Evolutionary conservation across 2,797 vertebrate genomes (phyloP).

Genomic region (Galagoides demidoff): DNA sequence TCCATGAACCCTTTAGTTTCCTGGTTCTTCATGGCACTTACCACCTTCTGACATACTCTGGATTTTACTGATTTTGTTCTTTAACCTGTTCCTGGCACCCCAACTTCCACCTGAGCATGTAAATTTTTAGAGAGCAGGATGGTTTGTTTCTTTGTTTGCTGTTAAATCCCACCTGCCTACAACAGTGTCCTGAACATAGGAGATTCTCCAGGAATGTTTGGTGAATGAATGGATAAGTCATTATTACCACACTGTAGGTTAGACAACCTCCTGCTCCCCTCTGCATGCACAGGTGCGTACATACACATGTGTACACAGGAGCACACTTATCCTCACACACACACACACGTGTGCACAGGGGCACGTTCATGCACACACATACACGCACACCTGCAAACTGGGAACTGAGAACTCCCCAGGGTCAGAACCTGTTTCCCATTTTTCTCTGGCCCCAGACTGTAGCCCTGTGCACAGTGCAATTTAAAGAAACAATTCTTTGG

Average conservation of each 20-base stretch:
- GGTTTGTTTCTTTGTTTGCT: not conserved
- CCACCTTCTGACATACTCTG: not conserved
- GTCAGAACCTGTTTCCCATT: not conserved
- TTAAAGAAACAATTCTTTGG: not conserved
- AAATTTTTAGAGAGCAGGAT: not conserved
- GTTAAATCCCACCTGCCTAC: not conserved
- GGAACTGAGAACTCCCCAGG: not conserved
- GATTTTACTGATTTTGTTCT: not conserved
- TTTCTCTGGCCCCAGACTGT: not conserved
- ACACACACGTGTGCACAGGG: no score
- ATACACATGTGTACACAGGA: no score
- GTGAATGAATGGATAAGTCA: not conserved
- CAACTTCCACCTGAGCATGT: not conserved
- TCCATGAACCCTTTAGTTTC: fast-evolving
- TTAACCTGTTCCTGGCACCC: not conserved
- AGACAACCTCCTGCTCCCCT: no score
- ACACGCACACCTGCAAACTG: not conserved
- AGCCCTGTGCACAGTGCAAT: not conserved
- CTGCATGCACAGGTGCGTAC: no score
- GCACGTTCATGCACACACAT: not conserved
- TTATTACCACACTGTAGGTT: not conserved
- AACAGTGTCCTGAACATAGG: not conserved
- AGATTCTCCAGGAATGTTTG: not conserved
- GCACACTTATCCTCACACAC: no score
- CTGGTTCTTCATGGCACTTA: not conserved